phyloP scores from a whole-genome alignment of 2,888 invertebrate species.

The Drosophila phalerata region DNA sequence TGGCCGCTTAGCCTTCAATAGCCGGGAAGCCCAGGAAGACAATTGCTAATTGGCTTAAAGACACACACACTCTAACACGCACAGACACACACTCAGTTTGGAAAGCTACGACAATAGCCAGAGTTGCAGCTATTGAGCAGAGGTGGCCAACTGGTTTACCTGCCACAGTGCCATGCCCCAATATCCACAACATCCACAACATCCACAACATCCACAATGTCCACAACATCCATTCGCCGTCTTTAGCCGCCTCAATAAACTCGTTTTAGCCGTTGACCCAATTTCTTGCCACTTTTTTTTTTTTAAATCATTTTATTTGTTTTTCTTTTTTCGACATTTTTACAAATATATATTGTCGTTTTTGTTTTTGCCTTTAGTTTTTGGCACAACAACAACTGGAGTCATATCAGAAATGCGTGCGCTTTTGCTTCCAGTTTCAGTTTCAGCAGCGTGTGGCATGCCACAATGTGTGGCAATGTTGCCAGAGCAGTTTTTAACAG shows the following conservation, averaged over 20 bases:
- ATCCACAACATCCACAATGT: slow-evolving; percentile 5
- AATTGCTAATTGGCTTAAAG: slow-evolving; percentile 40
- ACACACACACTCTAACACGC: slow-evolving; percentile 19
- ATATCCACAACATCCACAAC: slow-evolving; percentile 8
- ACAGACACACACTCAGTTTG: slow-evolving; percentile 5
- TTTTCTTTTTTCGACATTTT: slow-evolving; percentile 12
- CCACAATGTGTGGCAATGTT: slow-evolving; percentile 26
- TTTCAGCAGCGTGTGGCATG: slow-evolving; percentile 21
- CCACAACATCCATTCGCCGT: slow-evolving; percentile 10
- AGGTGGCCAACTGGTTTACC: slow-evolving; percentile 65
- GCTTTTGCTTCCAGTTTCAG: slow-evolving; percentile 22
- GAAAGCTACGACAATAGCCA: slow-evolving; percentile 17
- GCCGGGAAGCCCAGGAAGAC: slow-evolving; percentile 44
- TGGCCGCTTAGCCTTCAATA: slow-evolving; percentile 44
- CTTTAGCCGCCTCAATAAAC: slow-evolving; percentile 55
- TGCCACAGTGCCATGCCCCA: slow-evolving; percentile 15
- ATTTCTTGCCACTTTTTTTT: slow-evolving; percentile 69
- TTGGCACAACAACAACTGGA: slow-evolving; percentile 41
- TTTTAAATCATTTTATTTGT: slow-evolving; percentile 14
- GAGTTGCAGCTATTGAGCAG: slow-evolving; percentile 27
- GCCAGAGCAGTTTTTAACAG: background rate
- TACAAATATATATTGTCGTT: slow-evolving; percentile 10
- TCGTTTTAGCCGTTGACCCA: slow-evolving; percentile 75
- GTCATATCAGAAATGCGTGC: slow-evolving; percentile 42
- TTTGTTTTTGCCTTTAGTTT: slow-evolving; percentile 5